phyloP scores from a whole-genome alignment of 2,888 invertebrate genomes.

The Galerucella nymphaeae region DNA sequence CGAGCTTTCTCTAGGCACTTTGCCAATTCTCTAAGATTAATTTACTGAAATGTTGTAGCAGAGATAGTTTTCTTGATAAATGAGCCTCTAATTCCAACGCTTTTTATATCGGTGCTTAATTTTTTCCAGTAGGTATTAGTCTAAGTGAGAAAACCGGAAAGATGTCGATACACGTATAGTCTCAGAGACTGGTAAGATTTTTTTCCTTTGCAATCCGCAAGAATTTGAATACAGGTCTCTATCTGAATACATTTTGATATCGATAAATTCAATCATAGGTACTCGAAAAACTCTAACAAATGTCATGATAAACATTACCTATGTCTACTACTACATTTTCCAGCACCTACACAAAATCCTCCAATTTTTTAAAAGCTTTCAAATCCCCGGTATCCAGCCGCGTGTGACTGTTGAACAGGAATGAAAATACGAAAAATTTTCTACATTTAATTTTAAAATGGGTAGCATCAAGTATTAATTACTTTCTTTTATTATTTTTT shows the following conservation, averaged over 20 bases:
- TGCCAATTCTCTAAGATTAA: background rate
- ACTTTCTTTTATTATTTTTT: too few species aligned
- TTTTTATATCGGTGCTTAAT: background rate
- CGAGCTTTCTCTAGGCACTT: background rate
- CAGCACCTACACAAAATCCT: background rate
- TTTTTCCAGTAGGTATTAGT: background rate
- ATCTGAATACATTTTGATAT: too few species aligned
- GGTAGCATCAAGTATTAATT: too few species aligned
- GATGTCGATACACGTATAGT: too few species aligned
- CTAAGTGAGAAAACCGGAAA: background rate
- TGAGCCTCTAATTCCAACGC: background rate
- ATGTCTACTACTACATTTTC: background rate
- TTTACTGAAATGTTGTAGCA: conserved; percentile 7
- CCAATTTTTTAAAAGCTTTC: background rate
- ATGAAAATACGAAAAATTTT: background rate
- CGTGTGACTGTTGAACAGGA: background rate
- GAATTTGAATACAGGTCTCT: too few species aligned
- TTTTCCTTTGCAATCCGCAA: too few species aligned
- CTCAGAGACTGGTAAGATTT: too few species aligned
- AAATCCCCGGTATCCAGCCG: background rate
- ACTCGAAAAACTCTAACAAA: background rate
- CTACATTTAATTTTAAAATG: background rate
- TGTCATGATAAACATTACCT: background rate
- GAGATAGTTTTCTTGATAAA: conserved; percentile 12
- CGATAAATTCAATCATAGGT: background rate